Conservation (phyloP, 2,113 vertebrate genomes). For the Myotis lucifugus region DNA sequence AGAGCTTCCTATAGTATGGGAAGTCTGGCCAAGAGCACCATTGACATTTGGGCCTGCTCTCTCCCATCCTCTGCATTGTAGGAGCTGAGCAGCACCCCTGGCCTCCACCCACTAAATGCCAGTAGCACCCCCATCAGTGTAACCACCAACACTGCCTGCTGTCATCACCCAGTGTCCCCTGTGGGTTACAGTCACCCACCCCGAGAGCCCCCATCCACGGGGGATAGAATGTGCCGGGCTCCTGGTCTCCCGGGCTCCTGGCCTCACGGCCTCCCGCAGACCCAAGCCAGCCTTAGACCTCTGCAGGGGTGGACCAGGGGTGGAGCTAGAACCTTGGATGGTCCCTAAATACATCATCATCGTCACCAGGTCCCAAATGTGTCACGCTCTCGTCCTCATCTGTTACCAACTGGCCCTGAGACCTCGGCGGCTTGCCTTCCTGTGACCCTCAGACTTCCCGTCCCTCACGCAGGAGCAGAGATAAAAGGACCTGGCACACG, state of each 20-base stretch:
- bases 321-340: too few relatives aligned
- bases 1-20: background rate
- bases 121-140: too few relatives aligned
- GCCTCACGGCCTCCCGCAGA: background rate
- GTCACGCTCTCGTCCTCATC: background rate
- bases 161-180: background rate
- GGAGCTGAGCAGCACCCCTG: background rate
- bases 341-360: background rate
- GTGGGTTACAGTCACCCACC: background rate
- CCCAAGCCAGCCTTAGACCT: background rate
- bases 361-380: background rate
- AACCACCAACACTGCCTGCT: too few relatives aligned
- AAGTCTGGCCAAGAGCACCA: background rate
- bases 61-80: rapidly evolving
- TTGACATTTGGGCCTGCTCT: background rate
- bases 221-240: background rate
- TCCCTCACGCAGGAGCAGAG: rapidly evolving
- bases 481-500: rapidly evolving
- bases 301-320: background rate
- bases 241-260: background rate
- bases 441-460: background rate
- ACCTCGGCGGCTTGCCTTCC: background rate
- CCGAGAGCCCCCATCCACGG: background rate
- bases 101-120: background rate
- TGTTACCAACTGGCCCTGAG: background rate